These are phyloP conservation scores for Monopis laevigella DNA, from an alignment of 2,888 invertebrate species.

Conservation along the genomic window DNA sequence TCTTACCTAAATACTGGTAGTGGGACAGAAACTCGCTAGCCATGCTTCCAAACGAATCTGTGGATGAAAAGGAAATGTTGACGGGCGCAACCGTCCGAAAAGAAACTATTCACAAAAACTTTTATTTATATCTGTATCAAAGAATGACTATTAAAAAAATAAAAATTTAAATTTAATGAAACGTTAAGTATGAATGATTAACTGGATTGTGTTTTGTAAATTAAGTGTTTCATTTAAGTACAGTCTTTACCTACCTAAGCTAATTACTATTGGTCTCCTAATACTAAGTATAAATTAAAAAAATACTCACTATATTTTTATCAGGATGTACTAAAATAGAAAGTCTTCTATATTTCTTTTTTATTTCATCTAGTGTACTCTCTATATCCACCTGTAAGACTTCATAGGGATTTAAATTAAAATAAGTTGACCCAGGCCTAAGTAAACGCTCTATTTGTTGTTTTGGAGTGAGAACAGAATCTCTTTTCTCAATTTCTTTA, in stretches of 20 bases:
- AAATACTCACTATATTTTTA: slow-evolving; percentile 78
- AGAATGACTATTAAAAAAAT: too few species aligned
- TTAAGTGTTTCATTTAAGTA: too few species aligned
- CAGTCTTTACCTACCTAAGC: too few species aligned
- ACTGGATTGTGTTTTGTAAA: too few species aligned
- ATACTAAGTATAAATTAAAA: too few species aligned
- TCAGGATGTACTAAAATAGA: slow-evolving; percentile 99
- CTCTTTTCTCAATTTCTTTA: slow-evolving; percentile 97
- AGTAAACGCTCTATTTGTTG: slow-evolving; percentile 97
- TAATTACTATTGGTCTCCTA: too few species aligned
- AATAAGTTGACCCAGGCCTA: slow-evolving; percentile 97
- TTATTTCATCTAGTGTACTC: slow-evolving; percentile 87
- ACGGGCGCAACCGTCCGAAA: slow-evolving; percentile 55
- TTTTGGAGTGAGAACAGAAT: slow-evolving; percentile 94
- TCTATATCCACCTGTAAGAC: slow-evolving; percentile 93
- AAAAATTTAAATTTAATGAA: too few species aligned
- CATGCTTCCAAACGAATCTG: slow-evolving; percentile 40
- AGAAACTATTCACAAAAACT: slow-evolving; percentile 6
- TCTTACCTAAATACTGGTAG: slow-evolving; percentile 49
- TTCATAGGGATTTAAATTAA: slow-evolving; percentile 97
- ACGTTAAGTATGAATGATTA: too few species aligned
- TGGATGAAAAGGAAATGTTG: slow-evolving; percentile 64
- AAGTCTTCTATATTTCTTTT: slow-evolving; percentile 94
- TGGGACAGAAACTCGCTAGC: slow-evolving; percentile 22
- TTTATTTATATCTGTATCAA: too few species aligned